phyloP scores from a whole-genome alignment of 1,140 invertebrate genomes.

The Anagrus nilaparvatae region DNA sequence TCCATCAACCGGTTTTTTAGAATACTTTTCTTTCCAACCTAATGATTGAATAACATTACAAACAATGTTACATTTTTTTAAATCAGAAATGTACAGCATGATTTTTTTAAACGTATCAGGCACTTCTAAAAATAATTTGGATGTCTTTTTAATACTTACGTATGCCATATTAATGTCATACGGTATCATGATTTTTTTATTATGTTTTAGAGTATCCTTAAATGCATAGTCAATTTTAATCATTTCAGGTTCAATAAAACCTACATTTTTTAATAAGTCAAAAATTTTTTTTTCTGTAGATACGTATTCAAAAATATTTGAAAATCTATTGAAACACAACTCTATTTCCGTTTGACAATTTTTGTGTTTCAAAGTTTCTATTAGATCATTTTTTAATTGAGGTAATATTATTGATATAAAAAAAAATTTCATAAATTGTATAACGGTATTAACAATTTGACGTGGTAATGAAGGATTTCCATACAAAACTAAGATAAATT shows the following conservation, averaged over 20 bases:
- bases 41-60: too few relatives aligned
- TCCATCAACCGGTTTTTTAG: too few relatives aligned
- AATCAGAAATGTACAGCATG: too few relatives aligned
- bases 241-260: conserved; percentile 2
- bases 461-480: conserved; percentile 9
- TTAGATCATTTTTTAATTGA: conserved; percentile 10
- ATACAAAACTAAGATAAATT: conserved; percentile 12
- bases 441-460: conserved; percentile 4
- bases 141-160: conserved; percentile 5
- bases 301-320: conserved; percentile 1
- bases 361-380: neutral
- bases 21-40: too few relatives aligned
- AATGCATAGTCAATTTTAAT: neutral
- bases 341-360: conserved; percentile 4
- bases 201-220: neutral
- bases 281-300: conserved; percentile 7
- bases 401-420: neutral
- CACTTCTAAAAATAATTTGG: conserved; percentile 4
- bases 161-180: neutral
- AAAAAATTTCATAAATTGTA: conserved; percentile 2
- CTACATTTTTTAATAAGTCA: conserved; percentile 6
- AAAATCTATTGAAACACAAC: conserved; percentile 1
- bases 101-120: neutral
- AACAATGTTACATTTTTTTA: too few relatives aligned
- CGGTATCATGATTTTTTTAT: neutral